phyloP scores from a whole-genome alignment of 2,113 vertebrate species.

The Osmerus eperlanus region DNA sequence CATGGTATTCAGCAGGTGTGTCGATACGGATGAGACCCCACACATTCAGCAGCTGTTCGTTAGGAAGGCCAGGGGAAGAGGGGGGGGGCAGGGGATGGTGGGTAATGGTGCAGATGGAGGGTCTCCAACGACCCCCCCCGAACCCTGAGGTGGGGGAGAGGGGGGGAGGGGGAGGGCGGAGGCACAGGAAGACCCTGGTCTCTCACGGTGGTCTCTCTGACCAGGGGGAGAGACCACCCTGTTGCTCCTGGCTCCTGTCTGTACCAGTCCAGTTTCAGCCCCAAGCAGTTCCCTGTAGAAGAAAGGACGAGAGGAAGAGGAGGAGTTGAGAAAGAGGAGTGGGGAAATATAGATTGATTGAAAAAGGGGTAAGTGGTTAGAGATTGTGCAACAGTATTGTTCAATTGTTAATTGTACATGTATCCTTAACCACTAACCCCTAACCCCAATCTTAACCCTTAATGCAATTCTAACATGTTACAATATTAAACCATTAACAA shows the following conservation, averaged over 20 bases:
- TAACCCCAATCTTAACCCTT: no score
- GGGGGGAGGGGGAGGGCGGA: conserved; percentile 30
- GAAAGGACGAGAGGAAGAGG: neutral
- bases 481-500: no score
- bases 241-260: conserved; percentile 28
- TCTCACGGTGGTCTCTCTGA: conserved; percentile 27
- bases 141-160: conserved; percentile 20
- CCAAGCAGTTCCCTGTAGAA: conserved; percentile 12
- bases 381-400: no score
- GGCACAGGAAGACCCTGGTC: conserved; percentile 30
- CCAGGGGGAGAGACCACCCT: conserved; percentile 1
- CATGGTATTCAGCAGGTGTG: neutral
- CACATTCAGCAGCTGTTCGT: neutral
- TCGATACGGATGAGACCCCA: conserved; percentile 26
- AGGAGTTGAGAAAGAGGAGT: neutral
- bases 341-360: neutral
- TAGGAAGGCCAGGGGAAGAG: conserved; percentile 2
- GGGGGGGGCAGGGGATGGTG: conserved; percentile 21
- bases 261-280: conserved; percentile 11
- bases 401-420: neutral
- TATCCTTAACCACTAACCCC: neutral
- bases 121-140: neutral
- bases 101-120: conserved; percentile 15
- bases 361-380: neutral
- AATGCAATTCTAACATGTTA: no score